Evolutionary conservation across 1,140 invertebrate species (phyloP).

Genomic region (Planococcus citri): DNA sequence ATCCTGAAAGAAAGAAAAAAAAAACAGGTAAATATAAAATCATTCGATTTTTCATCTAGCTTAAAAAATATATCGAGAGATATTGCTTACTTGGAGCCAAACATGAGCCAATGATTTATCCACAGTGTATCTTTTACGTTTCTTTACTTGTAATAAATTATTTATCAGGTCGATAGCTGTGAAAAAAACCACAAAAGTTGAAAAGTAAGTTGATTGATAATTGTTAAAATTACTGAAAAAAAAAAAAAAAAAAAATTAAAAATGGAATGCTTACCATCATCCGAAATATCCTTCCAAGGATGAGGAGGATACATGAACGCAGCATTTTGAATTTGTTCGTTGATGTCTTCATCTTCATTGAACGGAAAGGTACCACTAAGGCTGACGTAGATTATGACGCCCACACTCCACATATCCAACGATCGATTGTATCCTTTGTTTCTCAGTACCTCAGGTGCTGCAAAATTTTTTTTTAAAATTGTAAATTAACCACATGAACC

Average conservation of each 20-base stretch:
- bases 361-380: constrained; percentile 97
- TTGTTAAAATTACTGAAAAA: background rate
- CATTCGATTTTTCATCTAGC: background rate
- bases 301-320: constrained; percentile 98
- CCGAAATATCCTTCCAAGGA: constrained; percentile 97
- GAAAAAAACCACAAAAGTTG: constrained; percentile 32
- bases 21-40: too few species aligned
- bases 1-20: constrained; percentile 46
- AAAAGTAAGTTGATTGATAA: background rate
- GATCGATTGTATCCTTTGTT: constrained; percentile 98
- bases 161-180: constrained; percentile 94
- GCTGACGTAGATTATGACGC: constrained; percentile 95
- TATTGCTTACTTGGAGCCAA: constrained; percentile 71
- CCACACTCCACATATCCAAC: constrained; percentile 99
- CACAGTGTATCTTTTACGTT: constrained; percentile 90
- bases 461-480: constrained; percentile 29
- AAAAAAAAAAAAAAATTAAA: too few species aligned
- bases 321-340: constrained; percentile 98
- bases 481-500: too few species aligned
- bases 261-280: constrained; percentile 54
- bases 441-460: constrained; percentile 92
- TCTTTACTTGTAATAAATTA: constrained; percentile 96
- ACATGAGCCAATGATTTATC: constrained; percentile 89
- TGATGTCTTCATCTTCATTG: constrained; percentile 98
- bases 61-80: too few species aligned